Base-by-base conservation (phyloP, 2,113 vertebrate genomes). In the Dicaeum eximium region DNA sequence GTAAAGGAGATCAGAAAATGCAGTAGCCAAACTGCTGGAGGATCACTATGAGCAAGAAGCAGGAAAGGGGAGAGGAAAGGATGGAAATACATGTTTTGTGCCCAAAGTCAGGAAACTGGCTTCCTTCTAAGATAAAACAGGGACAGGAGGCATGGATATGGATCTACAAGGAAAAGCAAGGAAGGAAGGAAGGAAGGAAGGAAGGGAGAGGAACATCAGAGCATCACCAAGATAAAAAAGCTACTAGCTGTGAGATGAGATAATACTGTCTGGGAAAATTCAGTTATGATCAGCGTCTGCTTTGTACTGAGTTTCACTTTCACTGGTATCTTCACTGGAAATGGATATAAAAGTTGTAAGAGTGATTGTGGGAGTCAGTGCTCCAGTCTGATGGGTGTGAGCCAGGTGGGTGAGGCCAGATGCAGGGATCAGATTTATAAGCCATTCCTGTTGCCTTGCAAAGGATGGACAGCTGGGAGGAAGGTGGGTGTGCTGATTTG, bases 201-300 rank as follows among this genome's bases (percentile, higher is more conserved):
- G 50, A 93, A 90, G 60, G 69, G 45, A 78, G 54, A 80, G 60
- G 51, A 88, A 47, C 64, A 77, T 23, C 28, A 2, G 71, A 90
- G 33, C 37, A 93, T 77, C 92, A 86, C 56, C 50, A 88, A 58
- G 42, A 88, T 83, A 92, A 83, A 80, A 94, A 86, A 88, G 60
- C 85, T 93, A 86, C 92, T 83, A 80, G 35, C 71, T 94, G 66
- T 69, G 48, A 92, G 57, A 60, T 88, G 93, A 96, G 74, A 77
- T 82, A 80, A 83, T 93, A 54, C 24, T 13, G 4, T 62, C 79
- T 35, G 31, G 75, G 87, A 75, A 84, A 79, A 92, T 88, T 44
- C 6, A 5, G 47, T 78, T 93, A 86, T 67, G 75, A 73, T 64
- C 74, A 86, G 74, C 80, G 80, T 88, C 93, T 95, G 92, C 95